These are phyloP conservation scores for Micromys minutus DNA, from an alignment of 2,113 vertebrate species.

Conservation along the genomic window DNA sequence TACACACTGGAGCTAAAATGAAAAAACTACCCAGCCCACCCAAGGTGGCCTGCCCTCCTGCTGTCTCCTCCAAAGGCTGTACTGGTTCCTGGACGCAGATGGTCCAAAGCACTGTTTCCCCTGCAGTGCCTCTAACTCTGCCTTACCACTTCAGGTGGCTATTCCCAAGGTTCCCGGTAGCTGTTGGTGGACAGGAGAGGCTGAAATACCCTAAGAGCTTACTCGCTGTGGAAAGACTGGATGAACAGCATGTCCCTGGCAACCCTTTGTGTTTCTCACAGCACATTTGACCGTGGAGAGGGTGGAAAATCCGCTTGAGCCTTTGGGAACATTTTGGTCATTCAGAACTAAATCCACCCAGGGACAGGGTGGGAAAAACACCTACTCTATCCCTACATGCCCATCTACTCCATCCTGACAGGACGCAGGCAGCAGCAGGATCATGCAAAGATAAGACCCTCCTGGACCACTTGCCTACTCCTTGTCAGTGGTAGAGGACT, in stretches of 20 bases:
- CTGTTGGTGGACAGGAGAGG: background rate
- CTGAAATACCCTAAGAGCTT: background rate
- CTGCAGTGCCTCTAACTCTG: background rate
- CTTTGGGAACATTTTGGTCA: conserved; percentile 62
- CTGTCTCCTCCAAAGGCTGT: background rate
- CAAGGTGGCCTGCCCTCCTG: too few species aligned
- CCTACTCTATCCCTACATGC: background rate
- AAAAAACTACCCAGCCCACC: background rate
- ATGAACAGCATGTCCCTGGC: background rate
- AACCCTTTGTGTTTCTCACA: background rate
- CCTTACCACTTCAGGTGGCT: background rate
- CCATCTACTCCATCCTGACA: background rate
- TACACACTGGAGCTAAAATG: background rate
- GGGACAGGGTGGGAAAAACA: background rate
- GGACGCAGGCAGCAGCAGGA: background rate
- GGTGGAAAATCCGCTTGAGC: conserved; percentile 62
- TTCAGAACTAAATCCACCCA: conserved; percentile 40
- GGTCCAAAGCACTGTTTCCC: background rate
- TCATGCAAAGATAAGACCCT: background rate
- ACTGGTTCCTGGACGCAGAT: fast-evolving
- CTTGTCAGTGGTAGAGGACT: background rate
- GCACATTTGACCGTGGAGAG: conserved; percentile 24
- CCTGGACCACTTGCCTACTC: background rate
- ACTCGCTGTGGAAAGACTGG: background rate
- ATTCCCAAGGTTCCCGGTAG: background rate